These are phyloP conservation scores for Periplaneta americana DNA, from an alignment of 1,140 invertebrate genomes.

Conservation along the genomic window DNA sequence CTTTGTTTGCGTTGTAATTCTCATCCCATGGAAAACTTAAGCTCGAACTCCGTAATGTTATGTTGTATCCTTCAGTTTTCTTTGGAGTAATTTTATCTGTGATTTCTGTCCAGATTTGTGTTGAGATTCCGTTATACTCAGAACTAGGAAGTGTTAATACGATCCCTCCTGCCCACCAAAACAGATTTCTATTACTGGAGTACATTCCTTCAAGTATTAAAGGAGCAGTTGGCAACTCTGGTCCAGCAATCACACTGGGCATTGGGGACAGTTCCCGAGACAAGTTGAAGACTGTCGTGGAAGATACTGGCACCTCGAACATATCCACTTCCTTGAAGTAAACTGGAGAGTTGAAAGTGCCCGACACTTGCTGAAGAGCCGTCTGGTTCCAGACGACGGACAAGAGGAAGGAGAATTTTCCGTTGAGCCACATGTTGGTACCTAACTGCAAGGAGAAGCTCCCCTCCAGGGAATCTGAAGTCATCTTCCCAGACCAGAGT, in stretches of 20 bases:
- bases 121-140: not conserved
- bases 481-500: not conserved
- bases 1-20: too few species aligned
- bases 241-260: not conserved
- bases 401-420: not conserved
- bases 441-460: not conserved
- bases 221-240: not conserved
- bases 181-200: not conserved
- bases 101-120: not conserved
- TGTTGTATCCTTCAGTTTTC: not conserved
- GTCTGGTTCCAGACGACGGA: not conserved
- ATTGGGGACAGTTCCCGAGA: not conserved
- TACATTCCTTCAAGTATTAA: constrained; percentile 3
- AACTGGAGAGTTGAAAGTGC: not conserved
- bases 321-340: not conserved
- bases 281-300: not conserved
- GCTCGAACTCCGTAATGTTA: not conserved
- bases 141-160: not conserved
- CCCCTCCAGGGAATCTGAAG: too few species aligned
- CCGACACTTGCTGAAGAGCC: not conserved
- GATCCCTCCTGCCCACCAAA: constrained; percentile 6
- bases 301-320: not conserved
- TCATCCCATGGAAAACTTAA: not conserved
- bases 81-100: not conserved
- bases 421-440: not conserved